Conservation (phyloP, 2,888 invertebrate genomes). For the Dynastes maya region DNA sequence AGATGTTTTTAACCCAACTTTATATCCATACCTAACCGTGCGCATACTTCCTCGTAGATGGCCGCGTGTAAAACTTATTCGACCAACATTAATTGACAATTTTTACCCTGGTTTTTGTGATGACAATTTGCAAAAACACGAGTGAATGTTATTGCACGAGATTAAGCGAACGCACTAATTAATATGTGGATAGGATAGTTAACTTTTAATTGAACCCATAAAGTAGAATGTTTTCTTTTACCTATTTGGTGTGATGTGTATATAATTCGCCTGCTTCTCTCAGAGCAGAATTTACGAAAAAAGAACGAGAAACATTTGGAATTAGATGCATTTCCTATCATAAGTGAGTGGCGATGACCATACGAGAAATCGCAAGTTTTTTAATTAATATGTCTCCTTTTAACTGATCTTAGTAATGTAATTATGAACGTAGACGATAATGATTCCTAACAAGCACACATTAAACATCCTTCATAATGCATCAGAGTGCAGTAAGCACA, state of each 20-base stretch:
- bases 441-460: background rate
- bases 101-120: slow-evolving; percentile 44
- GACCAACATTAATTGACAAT: slow-evolving; percentile 43
- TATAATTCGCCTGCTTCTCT: slow-evolving; percentile 5
- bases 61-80: slow-evolving; percentile 12
- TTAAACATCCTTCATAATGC: background rate
- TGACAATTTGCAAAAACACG: slow-evolving; percentile 30
- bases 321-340: slow-evolving; percentile 19
- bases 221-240: slow-evolving; percentile 35
- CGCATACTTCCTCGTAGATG: slow-evolving; percentile 40
- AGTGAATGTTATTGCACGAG: slow-evolving; percentile 25
- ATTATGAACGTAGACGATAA: slow-evolving; percentile 5
- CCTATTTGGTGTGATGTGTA: background rate
- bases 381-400: slow-evolving; percentile 19
- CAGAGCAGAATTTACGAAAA: slow-evolving; percentile 19
- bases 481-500: background rate
- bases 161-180: slow-evolving; percentile 40
- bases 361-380: slow-evolving; percentile 23
- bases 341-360: background rate
- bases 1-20: slow-evolving; percentile 26
- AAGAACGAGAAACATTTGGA: slow-evolving; percentile 12
- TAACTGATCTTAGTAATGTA: slow-evolving; percentile 21
- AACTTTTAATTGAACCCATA: slow-evolving; percentile 35
- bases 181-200: slow-evolving; percentile 40
- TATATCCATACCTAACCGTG: slow-evolving; percentile 9